A percentile compares a stretch with the other conserved stretches of the same genome.
Conservation (phyloP, 2,113 vertebrate genomes). For the Stictonetta naevosa region DNA sequence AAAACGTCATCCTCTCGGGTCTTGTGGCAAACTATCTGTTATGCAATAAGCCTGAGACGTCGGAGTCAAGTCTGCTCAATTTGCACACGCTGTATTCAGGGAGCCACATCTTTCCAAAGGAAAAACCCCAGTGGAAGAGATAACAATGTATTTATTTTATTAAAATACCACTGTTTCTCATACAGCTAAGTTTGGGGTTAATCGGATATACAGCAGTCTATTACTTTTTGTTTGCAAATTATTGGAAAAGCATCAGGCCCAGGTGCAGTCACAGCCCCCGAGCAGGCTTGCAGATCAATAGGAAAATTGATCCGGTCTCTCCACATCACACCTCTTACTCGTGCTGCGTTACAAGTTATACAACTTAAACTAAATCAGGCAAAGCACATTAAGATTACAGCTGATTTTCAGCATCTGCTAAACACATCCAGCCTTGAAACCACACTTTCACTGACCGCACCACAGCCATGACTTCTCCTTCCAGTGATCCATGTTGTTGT, state of each 20-base stretch:
- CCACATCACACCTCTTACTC: neutral
- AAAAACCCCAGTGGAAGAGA: neutral
- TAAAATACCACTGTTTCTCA: neutral
- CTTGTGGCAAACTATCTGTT: neutral
- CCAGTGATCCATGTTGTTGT: neutral
- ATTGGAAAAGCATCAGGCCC: neutral
- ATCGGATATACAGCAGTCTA: conserved; percentile 11
- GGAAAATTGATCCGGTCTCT: neutral
- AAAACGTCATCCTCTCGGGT: neutral
- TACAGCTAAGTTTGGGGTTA: neutral
- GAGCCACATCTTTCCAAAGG: neutral
- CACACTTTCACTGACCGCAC: neutral
- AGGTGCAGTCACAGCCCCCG: neutral
- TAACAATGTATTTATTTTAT: neutral
- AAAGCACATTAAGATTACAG: neutral
- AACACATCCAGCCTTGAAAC: neutral
- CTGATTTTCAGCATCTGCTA: neutral
- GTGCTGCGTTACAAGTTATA: neutral
- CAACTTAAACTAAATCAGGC: neutral
- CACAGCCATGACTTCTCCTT: neutral
- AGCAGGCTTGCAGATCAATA: neutral
- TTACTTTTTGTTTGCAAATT: neutral
- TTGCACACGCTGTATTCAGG: neutral
- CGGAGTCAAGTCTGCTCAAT: neutral
- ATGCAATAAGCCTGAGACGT: neutral